These are phyloP conservation scores for Eleutherodactylus coqui DNA, from an alignment of 2,797 vertebrate genomes.

Conservation along the genomic window DNA sequence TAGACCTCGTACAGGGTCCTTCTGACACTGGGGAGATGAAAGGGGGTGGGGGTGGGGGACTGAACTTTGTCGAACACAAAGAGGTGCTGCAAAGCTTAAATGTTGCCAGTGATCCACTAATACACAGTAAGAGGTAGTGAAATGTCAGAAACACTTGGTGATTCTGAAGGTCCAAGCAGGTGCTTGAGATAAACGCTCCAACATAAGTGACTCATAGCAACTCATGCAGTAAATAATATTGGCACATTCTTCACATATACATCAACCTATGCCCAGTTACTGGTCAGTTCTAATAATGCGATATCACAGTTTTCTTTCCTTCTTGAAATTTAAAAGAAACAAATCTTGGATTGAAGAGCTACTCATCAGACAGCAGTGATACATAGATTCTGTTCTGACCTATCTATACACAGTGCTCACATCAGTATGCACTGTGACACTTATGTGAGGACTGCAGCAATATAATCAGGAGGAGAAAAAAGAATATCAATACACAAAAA, in stretches of 20 bases:
- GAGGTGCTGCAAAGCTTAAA: background rate
- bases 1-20: background rate
- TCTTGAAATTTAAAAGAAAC: background rate
- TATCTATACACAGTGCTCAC: background rate
- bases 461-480: background rate
- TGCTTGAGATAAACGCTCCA: background rate
- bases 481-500: slow-evolving; percentile 8
- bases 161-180: background rate
- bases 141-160: background rate
- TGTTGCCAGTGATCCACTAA: background rate
- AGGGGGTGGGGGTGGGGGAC: background rate
- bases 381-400: background rate
- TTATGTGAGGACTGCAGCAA: background rate
- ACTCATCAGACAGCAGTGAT: background rate
- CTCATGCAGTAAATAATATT: background rate
- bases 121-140: background rate
- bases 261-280: background rate
- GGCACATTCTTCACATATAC: background rate
- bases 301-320: background rate
- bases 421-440: slow-evolving; percentile 12
- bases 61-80: background rate
- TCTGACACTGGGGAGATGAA: background rate
- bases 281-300: background rate
- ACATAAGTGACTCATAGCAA: background rate
- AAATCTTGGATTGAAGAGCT: background rate